Conservation (phyloP, 2,113 vertebrate species). For the Dasyprocta punctata region DNA sequence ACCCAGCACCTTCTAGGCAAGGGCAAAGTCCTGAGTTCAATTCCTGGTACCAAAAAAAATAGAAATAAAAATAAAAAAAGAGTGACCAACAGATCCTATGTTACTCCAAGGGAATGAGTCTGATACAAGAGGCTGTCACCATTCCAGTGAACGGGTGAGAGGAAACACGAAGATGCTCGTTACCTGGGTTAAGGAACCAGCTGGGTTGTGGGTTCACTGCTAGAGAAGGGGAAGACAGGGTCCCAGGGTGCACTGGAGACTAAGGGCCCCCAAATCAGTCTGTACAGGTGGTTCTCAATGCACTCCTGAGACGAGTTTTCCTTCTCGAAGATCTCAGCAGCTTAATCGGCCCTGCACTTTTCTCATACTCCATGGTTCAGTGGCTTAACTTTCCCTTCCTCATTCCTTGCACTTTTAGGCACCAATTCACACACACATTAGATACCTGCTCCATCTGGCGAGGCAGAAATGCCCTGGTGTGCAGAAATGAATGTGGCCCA, state of each 20-base stretch:
- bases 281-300: background rate
- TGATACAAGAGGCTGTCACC: background rate
- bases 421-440: background rate
- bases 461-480: background rate
- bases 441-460: no score
- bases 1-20: no score
- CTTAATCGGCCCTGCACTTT: background rate
- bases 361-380: background rate
- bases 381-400: background rate
- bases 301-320: background rate
- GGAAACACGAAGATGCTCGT: background rate
- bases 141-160: no score
- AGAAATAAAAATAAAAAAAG: background rate
- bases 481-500: background rate
- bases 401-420: background rate
- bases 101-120: background rate
- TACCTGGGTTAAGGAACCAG: background rate
- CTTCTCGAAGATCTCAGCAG: background rate
- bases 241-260: background rate
- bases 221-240: background rate
- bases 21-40: no score
- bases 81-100: no score
- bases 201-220: background rate
- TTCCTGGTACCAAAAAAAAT: no score
- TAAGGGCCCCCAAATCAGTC: background rate